phyloP scores from a whole-genome alignment of 2,797 vertebrate genomes.

The Brachymystax lenok region DNA sequence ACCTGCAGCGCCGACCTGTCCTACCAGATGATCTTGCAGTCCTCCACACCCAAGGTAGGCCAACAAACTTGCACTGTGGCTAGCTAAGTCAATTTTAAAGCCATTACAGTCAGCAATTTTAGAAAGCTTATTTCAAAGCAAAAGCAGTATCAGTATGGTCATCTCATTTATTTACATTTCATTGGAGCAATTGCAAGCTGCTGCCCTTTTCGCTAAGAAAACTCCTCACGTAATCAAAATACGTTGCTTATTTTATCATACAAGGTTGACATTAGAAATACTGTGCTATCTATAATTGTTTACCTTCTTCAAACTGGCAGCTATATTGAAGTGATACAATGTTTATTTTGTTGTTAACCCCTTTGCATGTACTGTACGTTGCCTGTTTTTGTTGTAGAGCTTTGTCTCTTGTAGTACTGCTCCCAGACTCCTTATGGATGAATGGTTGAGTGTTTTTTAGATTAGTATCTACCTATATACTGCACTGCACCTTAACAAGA shows the following conservation, averaged over 20 bases:
- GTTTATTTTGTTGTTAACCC: background rate
- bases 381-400: background rate
- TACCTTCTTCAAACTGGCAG: background rate
- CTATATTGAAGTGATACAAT: background rate
- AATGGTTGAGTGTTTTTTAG: background rate
- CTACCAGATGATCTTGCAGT: conserved; percentile 66
- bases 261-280: background rate
- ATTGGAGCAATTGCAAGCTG: background rate
- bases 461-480: background rate
- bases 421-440: background rate
- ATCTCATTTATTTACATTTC: conserved; percentile 32
- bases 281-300: background rate
- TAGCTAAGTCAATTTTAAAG: background rate
- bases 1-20: conserved; percentile 76
- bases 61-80: background rate
- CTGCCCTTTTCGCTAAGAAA: conserved; percentile 35
- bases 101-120: background rate
- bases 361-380: background rate
- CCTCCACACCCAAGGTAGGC: conserved; percentile 84
- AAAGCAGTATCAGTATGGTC: too few species aligned
- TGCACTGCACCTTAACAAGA: background rate
- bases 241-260: background rate
- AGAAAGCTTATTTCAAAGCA: background rate
- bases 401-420: background rate
- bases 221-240: conserved; percentile 29